Conservation (phyloP, 2,113 vertebrate species). For the Nyctereutes procyonoides region DNA sequence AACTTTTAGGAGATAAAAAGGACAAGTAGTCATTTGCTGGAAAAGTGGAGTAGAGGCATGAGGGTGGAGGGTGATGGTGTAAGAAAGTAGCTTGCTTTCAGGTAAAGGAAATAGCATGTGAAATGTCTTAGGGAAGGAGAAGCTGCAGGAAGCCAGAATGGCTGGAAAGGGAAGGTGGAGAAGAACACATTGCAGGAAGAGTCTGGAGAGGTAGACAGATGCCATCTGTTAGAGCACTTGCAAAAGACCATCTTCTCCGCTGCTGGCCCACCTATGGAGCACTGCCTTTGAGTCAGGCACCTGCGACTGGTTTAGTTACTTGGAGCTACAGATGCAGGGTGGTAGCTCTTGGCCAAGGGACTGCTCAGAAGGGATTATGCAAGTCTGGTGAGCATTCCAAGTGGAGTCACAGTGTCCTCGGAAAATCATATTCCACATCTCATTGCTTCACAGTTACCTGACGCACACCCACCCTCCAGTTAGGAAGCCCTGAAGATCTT, state of each 20-base stretch:
- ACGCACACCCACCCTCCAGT: rapidly evolving
- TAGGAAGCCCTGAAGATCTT: neutral
- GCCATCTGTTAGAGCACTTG: neutral
- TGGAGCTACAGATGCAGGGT: neutral
- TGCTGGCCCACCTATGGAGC: neutral
- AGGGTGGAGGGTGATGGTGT: neutral
- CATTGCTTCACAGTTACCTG: neutral
- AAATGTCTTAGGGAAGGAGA: neutral
- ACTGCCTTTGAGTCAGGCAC: neutral
- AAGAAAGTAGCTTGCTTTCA: neutral
- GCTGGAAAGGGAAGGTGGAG: neutral
- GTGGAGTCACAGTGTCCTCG: neutral
- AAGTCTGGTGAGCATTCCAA: neutral
- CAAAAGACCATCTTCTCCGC: neutral
- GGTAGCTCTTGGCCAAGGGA: neutral
- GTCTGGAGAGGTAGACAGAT: neutral
- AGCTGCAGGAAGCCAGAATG: neutral
- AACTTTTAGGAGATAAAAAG: neutral
- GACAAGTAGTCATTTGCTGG: neutral
- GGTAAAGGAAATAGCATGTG: neutral
- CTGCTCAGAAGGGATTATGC: neutral
- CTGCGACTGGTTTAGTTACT: neutral
- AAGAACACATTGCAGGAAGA: neutral
- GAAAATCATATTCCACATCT: neutral
- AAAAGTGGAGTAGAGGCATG: neutral